Evolutionary conservation across 2,888 invertebrate species (phyloP).

Genomic region (Plagiodera versicolora): DNA sequence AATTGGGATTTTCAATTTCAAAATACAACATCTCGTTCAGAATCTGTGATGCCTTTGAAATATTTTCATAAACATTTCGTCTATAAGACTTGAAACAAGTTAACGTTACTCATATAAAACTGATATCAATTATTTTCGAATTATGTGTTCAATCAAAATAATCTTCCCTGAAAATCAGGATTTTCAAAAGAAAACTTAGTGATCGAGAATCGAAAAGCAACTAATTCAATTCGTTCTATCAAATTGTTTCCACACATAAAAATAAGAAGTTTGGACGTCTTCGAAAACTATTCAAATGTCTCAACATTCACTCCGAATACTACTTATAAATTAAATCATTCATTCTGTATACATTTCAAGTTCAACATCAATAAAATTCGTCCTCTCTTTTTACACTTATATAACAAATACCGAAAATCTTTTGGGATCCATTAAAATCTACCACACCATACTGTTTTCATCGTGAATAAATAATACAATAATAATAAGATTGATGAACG

Average conservation of each 20-base stretch:
- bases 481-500: constrained; percentile 14
- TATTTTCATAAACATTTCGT: too few relatives aligned
- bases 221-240: too few relatives aligned
- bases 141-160: too few relatives aligned
- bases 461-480: constrained; percentile 17
- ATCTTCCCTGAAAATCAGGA: too few relatives aligned
- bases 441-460: constrained; percentile 6
- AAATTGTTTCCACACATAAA: not conserved
- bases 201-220: too few relatives aligned
- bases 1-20: too few relatives aligned
- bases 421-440: constrained; percentile 13
- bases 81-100: too few relatives aligned
- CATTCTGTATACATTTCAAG: constrained; percentile 22
- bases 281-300: not conserved
- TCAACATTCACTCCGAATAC: constrained; percentile 10
- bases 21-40: too few relatives aligned
- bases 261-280: not conserved
- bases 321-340: constrained; percentile 1
- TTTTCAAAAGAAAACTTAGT: too few relatives aligned
- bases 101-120: too few relatives aligned
- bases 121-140: too few relatives aligned
- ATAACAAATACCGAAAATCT: constrained; percentile 10
- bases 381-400: constrained; percentile 15
- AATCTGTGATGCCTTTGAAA: too few relatives aligned
- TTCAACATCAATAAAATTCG: constrained; percentile 22